phyloP scores from a whole-genome alignment of 2,113 vertebrate species.

The Promerops cafer region DNA sequence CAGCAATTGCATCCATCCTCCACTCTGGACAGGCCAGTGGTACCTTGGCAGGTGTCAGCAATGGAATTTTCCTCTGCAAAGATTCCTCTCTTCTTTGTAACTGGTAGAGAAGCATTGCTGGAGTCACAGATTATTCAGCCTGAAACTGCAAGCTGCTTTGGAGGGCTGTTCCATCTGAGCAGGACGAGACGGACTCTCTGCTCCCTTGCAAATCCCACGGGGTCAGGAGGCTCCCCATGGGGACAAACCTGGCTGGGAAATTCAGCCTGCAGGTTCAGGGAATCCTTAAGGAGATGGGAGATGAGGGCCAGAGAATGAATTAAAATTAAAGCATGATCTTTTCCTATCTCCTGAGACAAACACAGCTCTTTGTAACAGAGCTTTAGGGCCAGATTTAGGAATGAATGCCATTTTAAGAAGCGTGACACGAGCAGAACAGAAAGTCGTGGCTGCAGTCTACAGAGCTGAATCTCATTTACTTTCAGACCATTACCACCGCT shows the following conservation, averaged over 20 bases:
- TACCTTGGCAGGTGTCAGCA: fast-evolving
- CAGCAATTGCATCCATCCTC: not conserved
- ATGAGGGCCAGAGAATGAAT: not conserved
- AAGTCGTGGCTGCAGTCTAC: not conserved
- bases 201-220: not conserved
- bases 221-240: not conserved
- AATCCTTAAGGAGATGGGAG: not conserved
- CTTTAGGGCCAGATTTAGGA: not conserved
- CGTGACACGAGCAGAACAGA: not conserved
- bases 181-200: not conserved
- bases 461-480: slow-evolving; percentile 12
- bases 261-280: not conserved
- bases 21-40: fast-evolving
- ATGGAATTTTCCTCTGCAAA: not conserved
- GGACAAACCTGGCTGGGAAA: not conserved
- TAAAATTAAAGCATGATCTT: not conserved
- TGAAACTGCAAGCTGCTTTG: not conserved
- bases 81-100: not conserved
- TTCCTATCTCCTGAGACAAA: not conserved
- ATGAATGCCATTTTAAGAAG: not conserved
- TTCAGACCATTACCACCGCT: not conserved
- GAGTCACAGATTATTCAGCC: not conserved
- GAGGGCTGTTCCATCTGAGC: not conserved
- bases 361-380: not conserved
- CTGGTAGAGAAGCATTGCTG: not conserved